Evolutionary conservation across 2,113 vertebrate genomes (phyloP), one percentile per base, ranked within the genome.

Genomic region (Leptosomus discolor): DNA sequence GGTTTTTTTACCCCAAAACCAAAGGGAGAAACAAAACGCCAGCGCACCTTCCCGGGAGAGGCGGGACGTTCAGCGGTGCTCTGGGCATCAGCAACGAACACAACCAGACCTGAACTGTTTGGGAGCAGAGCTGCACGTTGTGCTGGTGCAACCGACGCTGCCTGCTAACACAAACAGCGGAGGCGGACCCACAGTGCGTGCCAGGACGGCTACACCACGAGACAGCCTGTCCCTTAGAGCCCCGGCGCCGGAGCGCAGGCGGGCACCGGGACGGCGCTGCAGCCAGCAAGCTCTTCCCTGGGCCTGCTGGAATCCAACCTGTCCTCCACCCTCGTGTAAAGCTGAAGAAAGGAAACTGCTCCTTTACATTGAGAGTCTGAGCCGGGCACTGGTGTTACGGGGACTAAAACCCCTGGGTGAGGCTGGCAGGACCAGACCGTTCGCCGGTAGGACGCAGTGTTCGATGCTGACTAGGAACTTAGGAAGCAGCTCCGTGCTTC

Each of bases 241-340:
- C n/a, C n/a, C n/a, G n/a, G n/a, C n/a, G n/a, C n/a, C n/a, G n/a
- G n/a, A n/a, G n/a, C n/a, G 7, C 37, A 24, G 22, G 37, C 17
- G 5, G 0, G 18, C 46, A 16, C 58, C 29, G 2, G 3, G 13
- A 2, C 30, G 3, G 11, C 30, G 22, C 48, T 11, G 32, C 61
- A 36, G 61, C 39, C 51, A n/a, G n/a, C n/a, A n/a, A n/a, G n/a
- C n/a, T n/a, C n/a, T n/a, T n/a, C n/a, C n/a, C n/a, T n/a, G n/a
- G n/a, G n/a, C n/a, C n/a, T n/a, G n/a, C n/a, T n/a, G n/a, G n/a
- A n/a, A n/a, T 3, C 22, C 48, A 46, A 5, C 12, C 10, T 15
- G 3, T 50, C 8, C 48, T n/a, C 29, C n/a, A 11, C 12, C 34
- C 29, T 13, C 10, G 2, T 2, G 7, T n/a, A 16, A 54, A 48